These are phyloP conservation scores for Maconellicoccus hirsutus DNA, from an alignment of 1,140 invertebrate genomes.

Conservation along the genomic window DNA sequence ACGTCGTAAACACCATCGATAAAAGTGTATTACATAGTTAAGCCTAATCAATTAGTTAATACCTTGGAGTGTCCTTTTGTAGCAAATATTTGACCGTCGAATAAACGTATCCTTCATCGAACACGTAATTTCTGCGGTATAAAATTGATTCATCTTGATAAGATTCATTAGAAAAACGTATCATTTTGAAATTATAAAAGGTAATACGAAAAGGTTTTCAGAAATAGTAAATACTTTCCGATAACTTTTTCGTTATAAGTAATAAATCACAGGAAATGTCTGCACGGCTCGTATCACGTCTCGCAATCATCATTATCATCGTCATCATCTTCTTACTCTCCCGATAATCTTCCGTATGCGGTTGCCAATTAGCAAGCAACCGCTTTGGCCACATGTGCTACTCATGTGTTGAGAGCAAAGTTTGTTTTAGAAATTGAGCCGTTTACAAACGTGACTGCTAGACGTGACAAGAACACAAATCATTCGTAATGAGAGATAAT, in stretches of 20 bases:
- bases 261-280: constrained; percentile 21
- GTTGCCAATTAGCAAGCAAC: constrained; percentile 20
- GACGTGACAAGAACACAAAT: constrained; percentile 22
- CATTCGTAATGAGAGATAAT: constrained; percentile 21
- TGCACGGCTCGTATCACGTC: background rate
- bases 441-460: constrained; percentile 14
- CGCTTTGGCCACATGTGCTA: constrained; percentile 15
- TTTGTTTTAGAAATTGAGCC: constrained; percentile 22
- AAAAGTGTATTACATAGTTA: too few relatives aligned
- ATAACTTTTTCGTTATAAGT: constrained; percentile 14
- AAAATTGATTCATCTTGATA: too few relatives aligned
- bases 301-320: constrained; percentile 17
- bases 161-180: background rate
- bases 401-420: constrained; percentile 22
- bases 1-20: too few relatives aligned
- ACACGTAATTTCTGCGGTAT: too few relatives aligned
- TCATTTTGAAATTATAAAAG: background rate
- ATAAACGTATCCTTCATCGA: too few relatives aligned
- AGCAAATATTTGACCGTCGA: too few relatives aligned
- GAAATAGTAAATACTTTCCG: background rate
- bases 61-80: too few relatives aligned
- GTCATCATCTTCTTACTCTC: constrained; percentile 2
- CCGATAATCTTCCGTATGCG: background rate
- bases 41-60: too few relatives aligned
- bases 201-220: background rate